Evolutionary conservation across 2,113 vertebrate genomes (phyloP), one percentile per base, ranked within the genome.

Genomic region (Coreoperca whiteheadi): DNA sequence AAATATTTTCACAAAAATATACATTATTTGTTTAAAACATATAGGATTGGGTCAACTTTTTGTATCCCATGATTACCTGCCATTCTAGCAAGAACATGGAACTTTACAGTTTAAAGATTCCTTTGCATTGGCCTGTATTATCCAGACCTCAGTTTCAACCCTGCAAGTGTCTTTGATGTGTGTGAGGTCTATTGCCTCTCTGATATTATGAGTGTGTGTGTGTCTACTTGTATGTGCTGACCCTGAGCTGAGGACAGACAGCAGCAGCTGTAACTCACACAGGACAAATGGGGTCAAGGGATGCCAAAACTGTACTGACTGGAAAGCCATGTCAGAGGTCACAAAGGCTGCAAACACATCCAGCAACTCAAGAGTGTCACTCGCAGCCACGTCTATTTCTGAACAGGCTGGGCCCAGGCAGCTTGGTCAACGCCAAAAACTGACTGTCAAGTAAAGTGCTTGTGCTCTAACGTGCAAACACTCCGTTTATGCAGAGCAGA

Each of bases 301-400:
- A 91, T 20, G 91, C 91, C 91, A 93, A 91, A 94, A 87, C 83
- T 74, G 77, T 83, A 48, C 75, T 54, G 84, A 93, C 84, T 88
- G 91, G 81, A 93, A 91, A 90, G 90, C 84, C 84, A 78, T 89
- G 87, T 94, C 93, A 89, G 64, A 91, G 91, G 88, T 89, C 78
- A 77, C 32, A 6, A 37, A 83, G 74, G 76, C 85, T 72, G 79
- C 78, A 23, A n/a, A 87, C 87, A 79, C 80, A 85, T 46, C 73
- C 66, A 61, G 73, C 67, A 41, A 81, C 74, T 85, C 83, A 79
- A 83, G 68, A 85, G 68, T 48, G 79, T 68, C 75, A 63, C 72
- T 80, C 46, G 30, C 66, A 64, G 68, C 51, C 10, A 77, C 25
- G 37, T 75, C 81, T 90, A 75, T 84, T 88, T 89, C 68, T 85